Conservation (phyloP, 2,113 vertebrate genomes). For the Notechis scutatus region DNA sequence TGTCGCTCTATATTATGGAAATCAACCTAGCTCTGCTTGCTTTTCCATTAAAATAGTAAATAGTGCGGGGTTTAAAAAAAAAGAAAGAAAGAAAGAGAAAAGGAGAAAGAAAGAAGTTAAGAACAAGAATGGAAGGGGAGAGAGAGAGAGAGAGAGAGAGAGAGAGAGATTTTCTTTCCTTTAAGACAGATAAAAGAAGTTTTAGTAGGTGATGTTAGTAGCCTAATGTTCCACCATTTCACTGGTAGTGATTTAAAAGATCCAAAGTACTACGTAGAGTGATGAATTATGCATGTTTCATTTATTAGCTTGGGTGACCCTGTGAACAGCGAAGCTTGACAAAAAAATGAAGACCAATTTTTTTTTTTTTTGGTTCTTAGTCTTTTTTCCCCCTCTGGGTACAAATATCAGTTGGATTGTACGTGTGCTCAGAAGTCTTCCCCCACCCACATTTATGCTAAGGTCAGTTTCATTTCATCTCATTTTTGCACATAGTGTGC, state of each 20-base stretch:
- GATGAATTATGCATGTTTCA: conserved; percentile 70
- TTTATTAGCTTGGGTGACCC: conserved; percentile 68
- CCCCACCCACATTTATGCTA: rapidly evolving
- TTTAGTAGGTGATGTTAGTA: conserved; percentile 45
- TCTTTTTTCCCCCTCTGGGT: conserved; percentile 18
- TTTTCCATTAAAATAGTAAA: conserved; percentile 59
- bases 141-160: not conserved
- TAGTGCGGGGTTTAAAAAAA: conserved; percentile 38
- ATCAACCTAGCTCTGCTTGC: conserved; percentile 42
- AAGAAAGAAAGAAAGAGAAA: not conserved
- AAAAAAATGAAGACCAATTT: conserved; percentile 61
- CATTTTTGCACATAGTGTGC: not conserved
- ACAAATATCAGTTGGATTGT: not conserved
- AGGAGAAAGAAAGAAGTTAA: not conserved
- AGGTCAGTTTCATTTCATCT: conserved; percentile 11
- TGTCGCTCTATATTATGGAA: conserved; percentile 41
- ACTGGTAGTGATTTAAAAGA: conserved; percentile 62
- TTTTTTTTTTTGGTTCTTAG: conserved; percentile 11
- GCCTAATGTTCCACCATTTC: conserved; percentile 46
- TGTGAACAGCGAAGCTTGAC: conserved; percentile 52
- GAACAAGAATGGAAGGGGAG: not conserved
- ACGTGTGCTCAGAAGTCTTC: not conserved
- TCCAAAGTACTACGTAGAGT: conserved; percentile 29
- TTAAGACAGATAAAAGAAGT: conserved; percentile 43
- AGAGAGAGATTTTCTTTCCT: not conserved